A percentile compares a stretch with the other conserved stretches of the same genome.
These are phyloP conservation scores for Panurus biarmicus DNA, from an alignment of 2,113 vertebrate genomes.

Conservation along the genomic window DNA sequence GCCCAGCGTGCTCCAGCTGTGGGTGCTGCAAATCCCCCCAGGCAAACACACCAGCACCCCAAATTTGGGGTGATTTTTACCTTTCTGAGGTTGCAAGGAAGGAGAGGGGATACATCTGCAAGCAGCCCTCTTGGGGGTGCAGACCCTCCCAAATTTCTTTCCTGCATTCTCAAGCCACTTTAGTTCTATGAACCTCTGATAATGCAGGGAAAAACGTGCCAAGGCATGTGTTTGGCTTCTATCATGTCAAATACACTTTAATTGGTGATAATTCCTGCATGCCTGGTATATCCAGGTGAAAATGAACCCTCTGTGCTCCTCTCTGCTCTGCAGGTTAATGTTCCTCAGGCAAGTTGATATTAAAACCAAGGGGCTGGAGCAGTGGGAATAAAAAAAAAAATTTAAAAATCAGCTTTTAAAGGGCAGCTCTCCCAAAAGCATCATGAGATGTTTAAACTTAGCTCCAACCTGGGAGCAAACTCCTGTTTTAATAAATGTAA, in stretches of 20 bases:
- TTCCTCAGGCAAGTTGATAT: not conserved
- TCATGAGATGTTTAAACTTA: not conserved
- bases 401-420: not conserved
- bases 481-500: not conserved
- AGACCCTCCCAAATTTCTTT: not conserved
- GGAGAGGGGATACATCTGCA: not conserved
- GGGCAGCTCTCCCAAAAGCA: not conserved
- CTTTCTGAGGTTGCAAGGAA: not conserved
- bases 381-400: not conserved
- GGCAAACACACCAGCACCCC: not conserved
- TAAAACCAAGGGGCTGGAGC: not conserved
- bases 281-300: not conserved
- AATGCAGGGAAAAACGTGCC: not conserved
- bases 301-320: not conserved
- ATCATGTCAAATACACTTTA: not conserved
- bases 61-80: not conserved
- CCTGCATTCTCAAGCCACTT: not conserved
- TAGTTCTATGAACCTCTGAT: not conserved
- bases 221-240: not conserved
- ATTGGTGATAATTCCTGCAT: not conserved
- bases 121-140: not conserved
- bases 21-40: not conserved
- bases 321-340: not conserved
- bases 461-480: not conserved
- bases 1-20: not conserved